Base-by-base conservation (phyloP, 2,888 invertebrate species). In the Hecatera dysodea region DNA sequence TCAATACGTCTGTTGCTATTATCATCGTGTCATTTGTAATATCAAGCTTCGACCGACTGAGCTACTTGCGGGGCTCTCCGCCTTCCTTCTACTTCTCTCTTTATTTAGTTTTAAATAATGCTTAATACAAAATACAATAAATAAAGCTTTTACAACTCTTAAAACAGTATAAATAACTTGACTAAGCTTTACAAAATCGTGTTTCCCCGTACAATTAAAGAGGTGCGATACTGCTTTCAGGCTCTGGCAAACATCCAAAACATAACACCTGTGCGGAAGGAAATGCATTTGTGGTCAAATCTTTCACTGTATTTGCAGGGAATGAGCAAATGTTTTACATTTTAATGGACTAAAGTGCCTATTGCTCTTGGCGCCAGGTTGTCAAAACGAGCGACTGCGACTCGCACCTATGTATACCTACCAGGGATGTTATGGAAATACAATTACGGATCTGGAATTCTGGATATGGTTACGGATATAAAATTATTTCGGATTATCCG, bases 141-240 rank as follows among this genome's bases (percentile, higher is more conserved):
- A 56, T 15, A 59, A 24, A 75, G 22, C 11, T 48, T 36, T 64
- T 29, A 60, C 29, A 52, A 69, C 36, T 57, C 24, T 65, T n/a
- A n/a, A 39, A 62, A 61, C 68, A 52, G 67, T 53, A 55, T 70
- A 74, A 67, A 64, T 67, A 71, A 62, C 29, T 64, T 52, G 62
- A 67, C 27, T 50, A 70, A 61, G 69, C 66, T 72, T 80, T 76
- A 80, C 77, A 68, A 83, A 83, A 87, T 75, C 80, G 76, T 67
- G 78, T 79, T 78, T 82, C 66, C 67, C 75, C 59, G 75, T 81
- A 78, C 79, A 86, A 87, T 86, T 87, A 86, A 81, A 81, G 83
- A 85, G 85, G 86, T 85, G 85, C 77, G 83, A 86, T 86, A 88
- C 88, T 87, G 82, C 86, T 86, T 81, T 82, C 80, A 75, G 80